Percentiles rank a stretch among this genome's conserved stretches.
phyloP scores from a whole-genome alignment of 2,113 vertebrate genomes.

The Colaptes auratus region DNA sequence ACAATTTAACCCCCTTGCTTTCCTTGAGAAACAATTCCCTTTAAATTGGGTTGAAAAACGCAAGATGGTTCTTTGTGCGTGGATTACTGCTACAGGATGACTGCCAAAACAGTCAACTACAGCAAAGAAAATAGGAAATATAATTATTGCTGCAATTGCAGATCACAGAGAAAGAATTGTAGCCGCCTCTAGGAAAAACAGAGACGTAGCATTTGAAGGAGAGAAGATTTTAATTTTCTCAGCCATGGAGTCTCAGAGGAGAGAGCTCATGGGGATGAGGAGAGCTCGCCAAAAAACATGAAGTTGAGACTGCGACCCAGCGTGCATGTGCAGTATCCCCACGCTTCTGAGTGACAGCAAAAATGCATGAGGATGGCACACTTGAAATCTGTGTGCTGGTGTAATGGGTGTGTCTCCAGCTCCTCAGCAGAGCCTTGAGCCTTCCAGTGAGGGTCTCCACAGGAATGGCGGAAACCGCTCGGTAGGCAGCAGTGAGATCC shows the following conservation, averaged over 20 bases:
- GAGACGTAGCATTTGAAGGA: conserved; percentile 3
- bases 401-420: background rate
- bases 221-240: conserved; percentile 44
- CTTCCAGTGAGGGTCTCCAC: background rate
- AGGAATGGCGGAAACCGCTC: background rate
- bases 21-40: conserved; percentile 56
- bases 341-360: background rate
- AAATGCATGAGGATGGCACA: fast-evolving
- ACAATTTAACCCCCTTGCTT: conserved; percentile 41
- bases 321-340: background rate
- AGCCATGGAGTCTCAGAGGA: background rate
- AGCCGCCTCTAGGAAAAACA: conserved; percentile 48
- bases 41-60: conserved; percentile 64
- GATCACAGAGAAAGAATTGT: conserved; percentile 32
- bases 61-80: conserved; percentile 37
- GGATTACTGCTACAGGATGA: conserved; percentile 54
- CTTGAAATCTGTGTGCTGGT: background rate
- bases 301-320: background rate
- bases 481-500: background rate
- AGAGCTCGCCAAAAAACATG: background rate
- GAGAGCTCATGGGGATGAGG: background rate
- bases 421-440: background rate
- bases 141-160: conserved; percentile 63
- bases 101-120: conserved; percentile 56
- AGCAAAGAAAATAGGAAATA: conserved; percentile 54